Percentiles rank a stretch among this genome's conserved stretches.
These are phyloP conservation scores for Petroica traversi DNA, from an alignment of 2,113 vertebrate species.

Conservation along the genomic window DNA sequence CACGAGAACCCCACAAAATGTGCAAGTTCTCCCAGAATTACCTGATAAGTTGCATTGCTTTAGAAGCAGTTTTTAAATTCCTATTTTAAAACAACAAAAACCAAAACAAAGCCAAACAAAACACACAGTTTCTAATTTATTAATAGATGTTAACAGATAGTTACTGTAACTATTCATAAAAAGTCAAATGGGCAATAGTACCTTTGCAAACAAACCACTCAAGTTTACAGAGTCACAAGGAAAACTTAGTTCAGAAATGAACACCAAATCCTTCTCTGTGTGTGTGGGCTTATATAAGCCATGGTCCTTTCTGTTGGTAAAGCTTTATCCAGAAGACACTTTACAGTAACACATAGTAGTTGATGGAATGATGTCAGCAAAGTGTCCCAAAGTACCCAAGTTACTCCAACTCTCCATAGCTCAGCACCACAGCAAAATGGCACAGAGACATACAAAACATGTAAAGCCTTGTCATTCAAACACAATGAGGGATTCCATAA, in stretches of 20 bases:
- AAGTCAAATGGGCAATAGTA: not conserved
- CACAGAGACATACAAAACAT: not conserved
- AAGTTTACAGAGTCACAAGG: not conserved
- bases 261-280: not conserved
- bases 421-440: not conserved
- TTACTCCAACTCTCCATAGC: not conserved
- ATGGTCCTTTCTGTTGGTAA: not conserved
- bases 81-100: not conserved
- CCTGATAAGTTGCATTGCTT: not conserved
- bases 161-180: not conserved
- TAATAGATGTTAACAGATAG: not conserved
- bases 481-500: not conserved
- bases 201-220: not conserved
- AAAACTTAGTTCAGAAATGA: not conserved
- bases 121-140: not conserved
- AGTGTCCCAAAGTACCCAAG: not conserved
- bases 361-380: not conserved
- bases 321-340: not conserved
- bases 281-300: not conserved
- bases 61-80: not conserved
- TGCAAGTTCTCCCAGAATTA: not conserved
- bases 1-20: not conserved
- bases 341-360: not conserved
- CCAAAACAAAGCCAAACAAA: not conserved
- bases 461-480: not conserved